Conservation (phyloP, 2,113 vertebrate species). For the Microcebus ravelobensis region DNA sequence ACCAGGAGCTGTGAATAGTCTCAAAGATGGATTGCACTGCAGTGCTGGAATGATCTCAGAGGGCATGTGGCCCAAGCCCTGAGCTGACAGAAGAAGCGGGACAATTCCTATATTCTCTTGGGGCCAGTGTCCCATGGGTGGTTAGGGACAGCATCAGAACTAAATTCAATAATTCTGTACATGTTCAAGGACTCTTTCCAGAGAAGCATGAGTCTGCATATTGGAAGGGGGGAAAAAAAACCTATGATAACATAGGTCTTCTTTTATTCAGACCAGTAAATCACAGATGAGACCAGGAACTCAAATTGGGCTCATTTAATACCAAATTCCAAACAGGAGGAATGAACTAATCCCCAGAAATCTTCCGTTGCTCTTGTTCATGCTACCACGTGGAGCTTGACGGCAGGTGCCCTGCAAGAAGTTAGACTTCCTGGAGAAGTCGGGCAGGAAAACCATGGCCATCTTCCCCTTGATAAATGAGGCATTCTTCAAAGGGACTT, state of each 20-base stretch:
- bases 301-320: background rate
- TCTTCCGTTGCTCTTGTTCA: rapidly evolving
- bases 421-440: background rate
- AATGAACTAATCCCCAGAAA: background rate
- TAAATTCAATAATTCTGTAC: background rate
- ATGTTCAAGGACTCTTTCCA: background rate
- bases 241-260: background rate
- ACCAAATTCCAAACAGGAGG: background rate
- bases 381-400: rapidly evolving
- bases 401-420: background rate
- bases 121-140: no score
- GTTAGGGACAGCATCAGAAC: background rate
- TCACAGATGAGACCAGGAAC: background rate
- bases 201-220: background rate
- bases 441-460: background rate
- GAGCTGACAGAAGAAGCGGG: no score
- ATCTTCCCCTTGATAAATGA: rapidly evolving
- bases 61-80: no score
- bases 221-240: rapidly evolving
- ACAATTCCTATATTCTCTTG: no score
- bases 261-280: background rate
- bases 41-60: no score
- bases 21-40: no score
- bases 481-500: rapidly evolving
- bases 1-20: no score